Percentiles rank a stretch among this genome's conserved stretches.
phyloP scores from a whole-genome alignment of 2,113 vertebrate genomes.

The Dromiciops gliroides region DNA sequence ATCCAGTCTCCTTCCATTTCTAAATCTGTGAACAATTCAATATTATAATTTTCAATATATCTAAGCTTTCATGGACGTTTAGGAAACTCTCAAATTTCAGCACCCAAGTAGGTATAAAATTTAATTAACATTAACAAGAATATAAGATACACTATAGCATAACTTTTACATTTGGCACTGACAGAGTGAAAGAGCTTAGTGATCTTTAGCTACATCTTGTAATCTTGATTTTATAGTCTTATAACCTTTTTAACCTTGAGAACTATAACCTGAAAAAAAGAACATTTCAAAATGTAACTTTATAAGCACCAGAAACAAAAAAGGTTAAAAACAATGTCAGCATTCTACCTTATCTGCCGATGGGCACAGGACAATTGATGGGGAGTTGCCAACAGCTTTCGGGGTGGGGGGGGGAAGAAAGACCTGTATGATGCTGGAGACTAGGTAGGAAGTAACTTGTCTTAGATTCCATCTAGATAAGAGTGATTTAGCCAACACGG shows the following conservation, averaged over 20 bases:
- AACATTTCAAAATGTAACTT: background rate
- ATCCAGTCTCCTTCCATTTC: background rate
- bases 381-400: background rate
- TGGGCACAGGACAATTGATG: background rate
- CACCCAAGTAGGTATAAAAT: background rate
- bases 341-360: background rate
- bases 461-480: background rate
- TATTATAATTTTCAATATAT: background rate
- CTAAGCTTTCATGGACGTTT: background rate
- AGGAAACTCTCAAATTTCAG: background rate
- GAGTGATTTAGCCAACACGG: background rate
- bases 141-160: background rate
- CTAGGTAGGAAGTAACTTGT: background rate
- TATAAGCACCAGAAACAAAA: background rate
- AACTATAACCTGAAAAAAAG: background rate
- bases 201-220: background rate
- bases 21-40: background rate
- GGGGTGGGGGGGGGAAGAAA: background rate
- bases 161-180: background rate
- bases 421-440: background rate
- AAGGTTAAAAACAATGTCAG: background rate
- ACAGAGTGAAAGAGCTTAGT: accelerated
- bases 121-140: background rate
- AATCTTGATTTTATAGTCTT: accelerated
- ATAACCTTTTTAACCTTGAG: background rate